These are phyloP conservation scores for Heliothis virescens DNA, from an alignment of 1,140 invertebrate genomes.

Conservation along the genomic window DNA sequence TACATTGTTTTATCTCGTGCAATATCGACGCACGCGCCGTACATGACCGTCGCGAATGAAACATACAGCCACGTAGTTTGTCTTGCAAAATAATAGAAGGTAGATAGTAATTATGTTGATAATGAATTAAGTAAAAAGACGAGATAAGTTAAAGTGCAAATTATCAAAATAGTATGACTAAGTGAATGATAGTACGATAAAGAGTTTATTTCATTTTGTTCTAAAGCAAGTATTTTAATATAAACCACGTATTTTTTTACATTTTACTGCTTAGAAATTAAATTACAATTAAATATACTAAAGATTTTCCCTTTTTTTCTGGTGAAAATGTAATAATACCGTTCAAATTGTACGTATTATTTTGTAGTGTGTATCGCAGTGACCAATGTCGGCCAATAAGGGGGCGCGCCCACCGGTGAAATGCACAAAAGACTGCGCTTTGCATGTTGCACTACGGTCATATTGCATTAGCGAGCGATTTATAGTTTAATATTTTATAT, in stretches of 20 bases:
- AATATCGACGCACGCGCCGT: slow-evolving; percentile 42
- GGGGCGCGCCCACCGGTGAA: slow-evolving; percentile 52
- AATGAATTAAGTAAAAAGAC: too few relatives aligned
- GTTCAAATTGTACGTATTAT: not conserved
- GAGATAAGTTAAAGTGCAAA: too few relatives aligned
- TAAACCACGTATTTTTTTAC: too few relatives aligned
- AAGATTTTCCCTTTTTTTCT: too few relatives aligned
- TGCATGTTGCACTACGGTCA: slow-evolving; percentile 1
- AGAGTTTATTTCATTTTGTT: too few relatives aligned
- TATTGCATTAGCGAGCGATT: slow-evolving; percentile 9
- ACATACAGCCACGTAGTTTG: slow-evolving; percentile 8
- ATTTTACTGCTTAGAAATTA: too few relatives aligned
- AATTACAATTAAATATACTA: too few relatives aligned
- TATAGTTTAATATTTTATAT: too few relatives aligned
- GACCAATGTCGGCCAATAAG: slow-evolving; percentile 41
- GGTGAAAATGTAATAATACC: not conserved
- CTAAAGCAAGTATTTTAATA: too few relatives aligned
- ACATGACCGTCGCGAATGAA: not conserved
- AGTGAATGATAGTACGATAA: too few relatives aligned
- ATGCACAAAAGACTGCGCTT: slow-evolving; percentile 38
- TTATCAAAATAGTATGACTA: too few relatives aligned
- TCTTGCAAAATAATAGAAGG: not conserved
- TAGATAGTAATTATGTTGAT: too few relatives aligned
- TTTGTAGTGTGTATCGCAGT: not conserved
- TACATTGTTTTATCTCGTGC: slow-evolving; percentile 56